Evolutionary conservation across 2,113 vertebrate species (phyloP).

Genomic region (Sapajus apella): DNA sequence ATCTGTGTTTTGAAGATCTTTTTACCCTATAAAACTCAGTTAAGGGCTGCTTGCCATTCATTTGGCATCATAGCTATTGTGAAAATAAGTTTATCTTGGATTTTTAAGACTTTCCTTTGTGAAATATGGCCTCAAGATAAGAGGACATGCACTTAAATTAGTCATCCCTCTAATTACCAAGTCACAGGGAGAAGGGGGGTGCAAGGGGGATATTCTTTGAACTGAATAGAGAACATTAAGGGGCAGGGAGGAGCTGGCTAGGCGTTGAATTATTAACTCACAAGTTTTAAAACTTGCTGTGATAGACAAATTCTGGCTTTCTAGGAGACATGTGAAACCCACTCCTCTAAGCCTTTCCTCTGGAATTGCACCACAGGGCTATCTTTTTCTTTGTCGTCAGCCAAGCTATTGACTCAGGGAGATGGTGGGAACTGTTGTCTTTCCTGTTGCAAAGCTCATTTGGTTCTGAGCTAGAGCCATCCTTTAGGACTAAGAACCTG

Average conservation of each 20-base stretch:
- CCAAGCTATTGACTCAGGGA: conserved; percentile 18
- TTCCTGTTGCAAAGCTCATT: not conserved
- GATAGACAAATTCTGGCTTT: not conserved
- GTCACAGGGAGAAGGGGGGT: not conserved
- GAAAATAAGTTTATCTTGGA: conserved; percentile 19
- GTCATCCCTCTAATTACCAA: not conserved
- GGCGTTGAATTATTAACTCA: not conserved
- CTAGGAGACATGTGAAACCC: not conserved
- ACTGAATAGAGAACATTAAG: not conserved
- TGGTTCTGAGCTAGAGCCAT: not conserved
- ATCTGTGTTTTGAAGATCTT: conserved; percentile 36
- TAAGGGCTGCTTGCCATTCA: not conserved
- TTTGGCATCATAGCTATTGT: not conserved
- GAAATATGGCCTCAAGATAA: not conserved
- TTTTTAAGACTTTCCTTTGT: conserved; percentile 47
- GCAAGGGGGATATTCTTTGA: not conserved
- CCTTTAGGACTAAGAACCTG: not conserved
- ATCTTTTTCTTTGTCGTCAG: not conserved
- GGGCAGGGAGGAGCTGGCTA: not conserved
- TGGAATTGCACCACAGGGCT: not conserved
- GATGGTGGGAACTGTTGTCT: not conserved
- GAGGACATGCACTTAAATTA: not conserved
- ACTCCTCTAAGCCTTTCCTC: conserved; percentile 42
- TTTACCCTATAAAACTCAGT: conserved; percentile 9
- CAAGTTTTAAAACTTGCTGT: not conserved